A percentile compares a stretch with the other conserved stretches of the same genome.
Evolutionary conservation across 2,888 invertebrate species (phyloP).

Genomic region (Spodoptera littoralis): DNA sequence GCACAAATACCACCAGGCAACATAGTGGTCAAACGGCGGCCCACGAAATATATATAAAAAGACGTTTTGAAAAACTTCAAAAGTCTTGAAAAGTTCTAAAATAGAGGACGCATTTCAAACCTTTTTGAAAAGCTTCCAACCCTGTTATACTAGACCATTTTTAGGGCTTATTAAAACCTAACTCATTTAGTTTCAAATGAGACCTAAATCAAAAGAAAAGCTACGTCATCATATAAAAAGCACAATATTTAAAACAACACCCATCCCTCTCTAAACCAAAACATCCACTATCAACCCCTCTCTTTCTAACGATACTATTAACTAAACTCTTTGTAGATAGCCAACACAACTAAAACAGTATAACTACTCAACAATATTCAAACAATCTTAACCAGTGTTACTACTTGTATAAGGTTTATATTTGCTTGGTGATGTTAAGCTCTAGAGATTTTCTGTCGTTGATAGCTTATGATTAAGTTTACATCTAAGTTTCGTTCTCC

Average conservation of each 20-base stretch:
- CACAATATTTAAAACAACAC: background rate
- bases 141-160: too few species aligned
- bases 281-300: background rate
- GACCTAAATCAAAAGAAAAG: too few species aligned
- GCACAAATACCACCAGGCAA: too few species aligned
- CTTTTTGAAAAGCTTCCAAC: too few species aligned
- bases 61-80: too few species aligned
- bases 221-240: too few species aligned
- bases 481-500: slow-evolving; percentile 43
- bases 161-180: too few species aligned
- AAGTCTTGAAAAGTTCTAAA: too few species aligned
- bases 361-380: background rate
- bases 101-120: too few species aligned
- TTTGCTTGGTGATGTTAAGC: slow-evolving; percentile 13
- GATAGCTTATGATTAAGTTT: slow-evolving; percentile 50
- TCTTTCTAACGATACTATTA: slow-evolving; percentile 8
- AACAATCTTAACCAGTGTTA: slow-evolving; percentile 12
- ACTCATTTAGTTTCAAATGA: too few species aligned
- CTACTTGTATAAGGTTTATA: slow-evolving; percentile 2
- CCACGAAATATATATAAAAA: too few species aligned
- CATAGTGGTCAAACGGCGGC: too few species aligned
- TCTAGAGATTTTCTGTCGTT: slow-evolving; percentile 35
- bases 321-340: slow-evolving; percentile 19
- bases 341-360: background rate
- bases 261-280: background rate